These are phyloP conservation scores for Brachypalpus laphriformis DNA, from an alignment of 2,888 invertebrate genomes.

Conservation along the genomic window DNA sequence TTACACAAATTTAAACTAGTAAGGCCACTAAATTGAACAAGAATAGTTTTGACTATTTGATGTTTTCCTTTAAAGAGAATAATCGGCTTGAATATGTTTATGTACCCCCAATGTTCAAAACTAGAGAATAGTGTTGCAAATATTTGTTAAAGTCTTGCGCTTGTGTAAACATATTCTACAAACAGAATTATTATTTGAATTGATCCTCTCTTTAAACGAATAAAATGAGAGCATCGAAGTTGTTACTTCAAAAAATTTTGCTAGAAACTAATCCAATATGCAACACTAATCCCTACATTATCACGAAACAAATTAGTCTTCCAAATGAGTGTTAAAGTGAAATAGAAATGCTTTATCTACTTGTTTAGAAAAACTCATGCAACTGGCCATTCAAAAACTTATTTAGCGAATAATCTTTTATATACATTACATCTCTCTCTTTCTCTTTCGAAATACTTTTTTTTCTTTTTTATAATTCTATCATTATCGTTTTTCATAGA, in stretches of 20 bases:
- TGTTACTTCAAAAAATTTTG: neutral
- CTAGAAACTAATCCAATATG: neutral
- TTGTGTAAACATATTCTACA: neutral
- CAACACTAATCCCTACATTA: slow-evolving; percentile 22
- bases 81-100: too few relatives aligned
- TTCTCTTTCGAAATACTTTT: slow-evolving; percentile 38
- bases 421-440: slow-evolving; percentile 64
- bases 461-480: slow-evolving; percentile 36
- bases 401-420: slow-evolving; percentile 35
- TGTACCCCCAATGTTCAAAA: too few relatives aligned
- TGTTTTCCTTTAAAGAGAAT: too few relatives aligned
- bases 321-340: slow-evolving; percentile 10
- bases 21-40: too few relatives aligned
- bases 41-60: too few relatives aligned
- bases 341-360: slow-evolving; percentile 13
- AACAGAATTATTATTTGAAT: neutral
- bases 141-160: neutral
- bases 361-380: slow-evolving; percentile 41
- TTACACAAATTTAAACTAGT: too few relatives aligned
- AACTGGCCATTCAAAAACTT: slow-evolving; percentile 62
- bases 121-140: neutral
- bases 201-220: neutral
- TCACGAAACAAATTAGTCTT: slow-evolving; percentile 23
- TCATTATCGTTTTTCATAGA: slow-evolving; percentile 55
- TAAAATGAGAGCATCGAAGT: neutral